A percentile compares a stretch with the other conserved stretches of the same genome.
Conservation (phyloP, 2,888 invertebrate species). For the Hypomecis atomaria region DNA sequence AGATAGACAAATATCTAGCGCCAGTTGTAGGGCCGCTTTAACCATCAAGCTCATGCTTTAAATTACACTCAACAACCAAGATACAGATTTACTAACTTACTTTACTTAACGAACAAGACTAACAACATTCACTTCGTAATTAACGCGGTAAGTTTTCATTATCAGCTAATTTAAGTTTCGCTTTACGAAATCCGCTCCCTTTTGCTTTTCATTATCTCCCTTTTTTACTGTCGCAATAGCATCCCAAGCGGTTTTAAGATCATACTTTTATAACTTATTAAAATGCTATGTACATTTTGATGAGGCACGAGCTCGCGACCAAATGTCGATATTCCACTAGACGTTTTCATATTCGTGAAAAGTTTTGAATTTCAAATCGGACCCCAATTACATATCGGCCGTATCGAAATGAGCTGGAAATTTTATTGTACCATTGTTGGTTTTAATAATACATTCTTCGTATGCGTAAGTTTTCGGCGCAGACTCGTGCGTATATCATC, state of each 20-base stretch:
- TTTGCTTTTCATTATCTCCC: slow-evolving; percentile 42
- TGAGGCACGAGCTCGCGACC: slow-evolving; percentile 28
- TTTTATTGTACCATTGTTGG: slow-evolving; percentile 58
- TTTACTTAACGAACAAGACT: slow-evolving; percentile 70
- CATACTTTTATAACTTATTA: slow-evolving; percentile 29
- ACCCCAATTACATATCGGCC: slow-evolving; percentile 43
- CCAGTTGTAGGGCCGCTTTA: slow-evolving; percentile 45
- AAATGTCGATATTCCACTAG: slow-evolving; percentile 37
- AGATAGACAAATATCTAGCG: slow-evolving; percentile 29
- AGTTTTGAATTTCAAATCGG: slow-evolving; percentile 43
- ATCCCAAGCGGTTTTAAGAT: slow-evolving; percentile 36
- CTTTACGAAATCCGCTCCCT: slow-evolving; percentile 45
- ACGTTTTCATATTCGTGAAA: slow-evolving; percentile 40
- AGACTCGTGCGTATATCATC: slow-evolving; percentile 62
- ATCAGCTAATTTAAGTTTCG: slow-evolving; percentile 59
- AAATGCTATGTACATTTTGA: slow-evolving; percentile 36
- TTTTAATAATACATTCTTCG: slow-evolving; percentile 59
- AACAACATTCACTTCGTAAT: slow-evolving; percentile 75
- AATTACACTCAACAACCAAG: slow-evolving; percentile 68
- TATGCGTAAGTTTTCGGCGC: slow-evolving; percentile 59
- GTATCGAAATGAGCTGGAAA: slow-evolving; percentile 47
- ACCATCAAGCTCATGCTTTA: slow-evolving; percentile 51
- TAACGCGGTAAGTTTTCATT: slow-evolving; percentile 66
- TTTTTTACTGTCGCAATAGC: slow-evolving; percentile 35
- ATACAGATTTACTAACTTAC: too few relatives aligned